Percentiles rank a stretch among this genome's conserved stretches.
phyloP scores from a whole-genome alignment of 2,888 invertebrate species.

The Eristalis intricaria region DNA sequence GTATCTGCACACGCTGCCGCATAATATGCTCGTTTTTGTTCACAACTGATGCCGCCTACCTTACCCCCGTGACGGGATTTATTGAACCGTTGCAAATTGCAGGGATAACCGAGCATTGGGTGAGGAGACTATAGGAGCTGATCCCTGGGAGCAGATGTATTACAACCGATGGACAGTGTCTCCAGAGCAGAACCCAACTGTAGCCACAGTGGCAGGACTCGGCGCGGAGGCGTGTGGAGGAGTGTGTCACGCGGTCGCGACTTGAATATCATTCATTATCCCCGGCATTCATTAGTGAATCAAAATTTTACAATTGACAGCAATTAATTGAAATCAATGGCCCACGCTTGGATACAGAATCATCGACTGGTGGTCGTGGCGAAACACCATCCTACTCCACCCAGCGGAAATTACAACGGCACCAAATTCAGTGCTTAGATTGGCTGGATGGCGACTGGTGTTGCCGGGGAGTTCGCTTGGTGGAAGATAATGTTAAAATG shows the following conservation, averaged over 20 bases:
- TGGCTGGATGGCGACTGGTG: background rate
- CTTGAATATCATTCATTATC: constrained; percentile 5
- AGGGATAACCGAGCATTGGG: background rate
- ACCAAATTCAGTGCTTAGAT: background rate
- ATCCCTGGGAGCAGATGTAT: background rate
- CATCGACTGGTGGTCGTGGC: background rate
- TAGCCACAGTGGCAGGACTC: too few relatives aligned
- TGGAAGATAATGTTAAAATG: background rate
- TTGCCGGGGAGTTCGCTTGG: background rate
- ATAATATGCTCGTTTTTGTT: background rate
- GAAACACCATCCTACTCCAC: background rate
- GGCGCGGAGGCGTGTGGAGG: background rate
- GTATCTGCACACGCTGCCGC: background rate
- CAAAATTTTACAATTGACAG: constrained; percentile 28
- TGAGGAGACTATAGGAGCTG: background rate
- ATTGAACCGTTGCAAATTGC: background rate
- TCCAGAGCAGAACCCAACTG: too few relatives aligned
- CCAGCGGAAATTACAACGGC: background rate
- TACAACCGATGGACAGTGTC: background rate
- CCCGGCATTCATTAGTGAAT: constrained; percentile 36
- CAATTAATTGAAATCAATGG: constrained; percentile 29
- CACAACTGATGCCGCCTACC: background rate
- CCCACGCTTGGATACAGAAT: background rate
- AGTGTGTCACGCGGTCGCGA: constrained; percentile 17
- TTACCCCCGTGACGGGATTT: background rate